Evolutionary conservation across 1,140 invertebrate genomes (phyloP), one percentile per base, ranked within the genome.

Genomic region (Brachystomella parvula): DNA sequence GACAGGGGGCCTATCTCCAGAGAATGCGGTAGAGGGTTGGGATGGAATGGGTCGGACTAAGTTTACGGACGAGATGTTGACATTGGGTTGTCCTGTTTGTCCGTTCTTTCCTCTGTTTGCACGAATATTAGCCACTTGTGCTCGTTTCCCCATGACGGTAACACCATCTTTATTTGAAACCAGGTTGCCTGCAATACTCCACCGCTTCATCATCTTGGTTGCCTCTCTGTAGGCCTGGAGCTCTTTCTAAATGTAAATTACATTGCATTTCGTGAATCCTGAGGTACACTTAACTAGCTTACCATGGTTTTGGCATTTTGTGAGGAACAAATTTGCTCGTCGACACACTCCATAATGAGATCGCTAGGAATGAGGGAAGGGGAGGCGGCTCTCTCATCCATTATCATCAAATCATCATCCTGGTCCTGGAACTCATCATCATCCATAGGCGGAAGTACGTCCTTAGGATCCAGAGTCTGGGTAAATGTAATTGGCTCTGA

Each of bases 321-420:
- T 32, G 3, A 6, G 30, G 24, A 60, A 60, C 9, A 35, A 6
- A 60, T 15, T 35, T 6, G 29, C 58, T 60, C 58, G 29, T 60
- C 58, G 12, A 60, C 58, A 35, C 58, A 60, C 9, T 60, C 58
- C 58, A 60, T 30, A 30, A 9, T 9, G 6, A 60, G 29, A 24
- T 60, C 58, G 32, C 12, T 6, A 12, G 53, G 6, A 57, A 21
- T 21, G 53, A 9, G 6, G 53, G 53, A 3, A 60, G 58, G 49
- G 3, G 49, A 24, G 12, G 49, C 49, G 12, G 49, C 12, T 6
- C 49, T 15, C 21, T 53, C 49, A 12, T 53, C 49, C 15, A 53
- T 9, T 6, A 53, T 53, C 3, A 53, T 24, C 15, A 53, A 26
- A 26, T 53, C 49, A 53, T 53, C 49, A 26, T 53, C 49, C 12